Evolutionary conservation across 2,888 invertebrate genomes (phyloP).

Genomic region (Heterodera filipjevi): DNA sequence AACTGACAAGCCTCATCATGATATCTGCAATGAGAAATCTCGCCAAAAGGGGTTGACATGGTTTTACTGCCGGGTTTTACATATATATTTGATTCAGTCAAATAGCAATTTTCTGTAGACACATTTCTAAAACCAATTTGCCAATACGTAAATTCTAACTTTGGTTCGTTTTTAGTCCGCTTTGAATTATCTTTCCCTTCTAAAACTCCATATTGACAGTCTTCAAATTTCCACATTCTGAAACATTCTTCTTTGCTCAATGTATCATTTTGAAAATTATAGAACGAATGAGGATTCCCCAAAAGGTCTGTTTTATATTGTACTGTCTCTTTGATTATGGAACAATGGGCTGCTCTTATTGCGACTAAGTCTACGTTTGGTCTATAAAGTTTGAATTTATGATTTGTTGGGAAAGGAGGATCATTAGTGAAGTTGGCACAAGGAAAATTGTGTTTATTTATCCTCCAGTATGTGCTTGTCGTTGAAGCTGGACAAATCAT

Average conservation of each 20-base stretch:
- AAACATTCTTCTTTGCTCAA: slow-evolving; percentile 14
- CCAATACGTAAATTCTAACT: neutral
- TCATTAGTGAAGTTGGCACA: neutral
- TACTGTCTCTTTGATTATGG: neutral
- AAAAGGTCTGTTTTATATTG: slow-evolving; percentile 1
- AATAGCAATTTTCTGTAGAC: neutral
- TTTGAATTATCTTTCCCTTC: neutral
- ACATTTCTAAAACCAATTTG: neutral
- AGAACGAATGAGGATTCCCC: neutral
- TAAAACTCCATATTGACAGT: neutral
- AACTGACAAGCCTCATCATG: neutral
- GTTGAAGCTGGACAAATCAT: neutral
- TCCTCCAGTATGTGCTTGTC: neutral
- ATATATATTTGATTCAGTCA: neutral
- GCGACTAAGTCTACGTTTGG: slow-evolving; percentile 7
- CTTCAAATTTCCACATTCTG: neutral
- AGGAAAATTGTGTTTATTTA: slow-evolving; percentile 18
- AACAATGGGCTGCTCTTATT: slow-evolving; percentile 7
- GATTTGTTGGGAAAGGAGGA: slow-evolving; percentile 5
- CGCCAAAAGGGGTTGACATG: neutral
- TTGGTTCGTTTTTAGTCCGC: neutral
- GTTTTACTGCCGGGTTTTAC: neutral
- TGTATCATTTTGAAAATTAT: neutral
- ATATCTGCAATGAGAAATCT: neutral
- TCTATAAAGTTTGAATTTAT: neutral